Conservation (phyloP, 1,140 invertebrate species). For the Coboldia fuscipes region DNA sequence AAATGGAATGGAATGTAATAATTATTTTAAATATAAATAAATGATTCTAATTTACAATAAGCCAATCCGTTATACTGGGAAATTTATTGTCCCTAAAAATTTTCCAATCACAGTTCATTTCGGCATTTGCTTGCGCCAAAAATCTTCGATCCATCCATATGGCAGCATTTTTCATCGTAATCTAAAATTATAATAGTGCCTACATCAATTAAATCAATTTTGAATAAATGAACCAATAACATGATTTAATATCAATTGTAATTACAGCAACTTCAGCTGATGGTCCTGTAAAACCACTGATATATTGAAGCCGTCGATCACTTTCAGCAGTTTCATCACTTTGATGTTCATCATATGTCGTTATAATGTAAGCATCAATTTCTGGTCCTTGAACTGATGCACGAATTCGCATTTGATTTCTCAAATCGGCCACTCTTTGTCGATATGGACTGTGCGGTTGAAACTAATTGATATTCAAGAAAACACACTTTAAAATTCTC, state of each 20-base stretch:
- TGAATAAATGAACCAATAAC: neutral
- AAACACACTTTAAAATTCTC: neutral
- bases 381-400: slow-evolving; percentile 33
- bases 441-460: slow-evolving; percentile 19
- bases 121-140: slow-evolving; percentile 47
- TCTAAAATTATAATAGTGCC: neutral
- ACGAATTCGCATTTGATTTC: slow-evolving; percentile 40
- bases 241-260: neutral
- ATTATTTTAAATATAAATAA: slow-evolving; percentile 2
- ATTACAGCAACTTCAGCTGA: slow-evolving; percentile 55
- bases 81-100: slow-evolving; percentile 50
- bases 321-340: slow-evolving; percentile 42
- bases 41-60: slow-evolving; percentile 20
- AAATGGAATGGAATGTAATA: slow-evolving; percentile 19
- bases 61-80: slow-evolving; percentile 36
- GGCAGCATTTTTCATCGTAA: slow-evolving; percentile 44
- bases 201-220: neutral
- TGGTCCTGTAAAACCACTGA: slow-evolving; percentile 73
- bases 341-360: slow-evolving; percentile 60
- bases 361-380: slow-evolving; percentile 52
- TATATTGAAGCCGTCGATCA: slow-evolving; percentile 58
- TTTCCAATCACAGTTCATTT: slow-evolving; percentile 60
- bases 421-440: slow-evolving; percentile 27
- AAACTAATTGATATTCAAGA: slow-evolving; percentile 11
- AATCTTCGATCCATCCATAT: slow-evolving; percentile 84